Percentiles rank a stretch among this genome's conserved stretches.
Conservation (phyloP, 2,797 vertebrate species). For the Enteromius afrohamiltoni region DNA sequence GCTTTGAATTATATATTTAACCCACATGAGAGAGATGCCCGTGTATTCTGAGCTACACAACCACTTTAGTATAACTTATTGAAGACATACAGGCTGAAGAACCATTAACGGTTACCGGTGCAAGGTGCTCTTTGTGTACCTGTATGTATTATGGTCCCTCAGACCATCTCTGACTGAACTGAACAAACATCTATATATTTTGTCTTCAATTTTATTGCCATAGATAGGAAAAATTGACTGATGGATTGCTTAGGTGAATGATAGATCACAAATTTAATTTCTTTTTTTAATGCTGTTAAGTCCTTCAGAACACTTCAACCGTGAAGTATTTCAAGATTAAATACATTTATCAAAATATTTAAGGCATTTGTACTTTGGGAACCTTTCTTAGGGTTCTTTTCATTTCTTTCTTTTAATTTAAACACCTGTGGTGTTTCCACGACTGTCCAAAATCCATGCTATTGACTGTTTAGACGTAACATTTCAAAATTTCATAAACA, state of each 20-base stretch:
- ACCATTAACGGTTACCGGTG: constrained; percentile 40
- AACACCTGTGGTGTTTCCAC: background rate
- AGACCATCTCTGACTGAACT: background rate
- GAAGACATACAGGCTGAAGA: constrained; percentile 47
- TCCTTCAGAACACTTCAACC: background rate
- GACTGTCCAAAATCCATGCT: background rate
- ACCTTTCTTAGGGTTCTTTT: background rate
- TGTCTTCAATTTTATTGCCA: background rate
- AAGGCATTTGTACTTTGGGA: background rate
- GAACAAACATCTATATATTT: background rate
- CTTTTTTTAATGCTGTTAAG: background rate
- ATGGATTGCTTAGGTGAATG: background rate
- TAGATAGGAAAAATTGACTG: background rate
- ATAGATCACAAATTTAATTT: too few species aligned
- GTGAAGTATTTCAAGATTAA: too few species aligned
- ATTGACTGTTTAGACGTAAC: background rate
- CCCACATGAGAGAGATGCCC: constrained; percentile 29
- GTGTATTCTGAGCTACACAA: constrained; percentile 33
- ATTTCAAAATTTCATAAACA: background rate
- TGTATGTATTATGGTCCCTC: constrained; percentile 8
- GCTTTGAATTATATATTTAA: constrained; percentile 48
- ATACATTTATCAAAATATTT: constrained; percentile 8
- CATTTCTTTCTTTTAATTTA: background rate
- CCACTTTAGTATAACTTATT: constrained; percentile 60
- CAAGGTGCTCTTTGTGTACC: constrained; percentile 36